Evolutionary conservation across 2,888 invertebrate genomes (phyloP).

Genomic region (Prosopocoilus inquinatus): DNA sequence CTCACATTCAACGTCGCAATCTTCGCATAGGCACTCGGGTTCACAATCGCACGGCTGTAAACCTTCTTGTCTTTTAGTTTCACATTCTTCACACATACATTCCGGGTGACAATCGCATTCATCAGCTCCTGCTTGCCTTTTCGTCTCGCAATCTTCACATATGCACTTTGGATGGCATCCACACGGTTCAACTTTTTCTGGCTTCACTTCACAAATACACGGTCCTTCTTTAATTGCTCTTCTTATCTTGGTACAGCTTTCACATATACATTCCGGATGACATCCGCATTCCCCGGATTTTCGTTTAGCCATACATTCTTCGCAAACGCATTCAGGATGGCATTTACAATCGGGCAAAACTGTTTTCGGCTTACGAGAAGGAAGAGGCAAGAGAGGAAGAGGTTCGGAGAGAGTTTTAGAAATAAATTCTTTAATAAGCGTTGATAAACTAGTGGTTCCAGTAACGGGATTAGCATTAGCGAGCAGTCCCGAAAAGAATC

Average conservation of each 20-base stretch:
- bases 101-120: not conserved
- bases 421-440: too few species aligned
- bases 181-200: not conserved
- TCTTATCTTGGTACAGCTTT: not conserved
- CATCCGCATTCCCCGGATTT: not conserved
- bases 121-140: not conserved
- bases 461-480: too few species aligned
- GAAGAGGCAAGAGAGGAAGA: too few species aligned
- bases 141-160: not conserved
- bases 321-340: not conserved
- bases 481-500: too few species aligned
- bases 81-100: not conserved
- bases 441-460: too few species aligned
- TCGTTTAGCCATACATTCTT: not conserved
- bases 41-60: not conserved
- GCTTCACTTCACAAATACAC: not conserved
- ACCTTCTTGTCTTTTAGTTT: not conserved
- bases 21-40: not conserved
- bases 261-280: conserved; percentile 1
- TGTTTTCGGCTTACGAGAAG: too few species aligned
- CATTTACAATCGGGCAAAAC: not conserved
- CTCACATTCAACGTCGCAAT: not conserved
- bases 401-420: too few species aligned
- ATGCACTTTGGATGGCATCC: not conserved
- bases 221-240: not conserved